Percentiles rank a stretch among this genome's conserved stretches.
Evolutionary conservation across 2,113 vertebrate species (phyloP).

Genomic region (Centropus bengalensis): DNA sequence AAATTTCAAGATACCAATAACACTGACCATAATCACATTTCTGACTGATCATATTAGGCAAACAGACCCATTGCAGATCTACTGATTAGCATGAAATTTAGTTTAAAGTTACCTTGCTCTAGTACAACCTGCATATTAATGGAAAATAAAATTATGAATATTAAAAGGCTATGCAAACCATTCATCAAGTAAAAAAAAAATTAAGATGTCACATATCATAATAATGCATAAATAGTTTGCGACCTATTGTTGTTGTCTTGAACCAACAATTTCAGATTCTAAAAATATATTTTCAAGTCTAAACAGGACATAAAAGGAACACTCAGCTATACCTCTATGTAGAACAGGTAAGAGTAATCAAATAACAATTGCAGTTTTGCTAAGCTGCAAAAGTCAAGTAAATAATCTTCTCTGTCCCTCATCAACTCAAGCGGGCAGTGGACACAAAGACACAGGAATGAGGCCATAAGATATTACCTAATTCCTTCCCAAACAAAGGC

Average conservation of each 20-base stretch:
- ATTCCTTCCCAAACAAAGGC: not conserved
- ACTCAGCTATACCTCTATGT: accelerated
- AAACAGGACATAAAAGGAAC: not conserved
- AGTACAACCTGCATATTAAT: not conserved
- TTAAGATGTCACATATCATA: not conserved
- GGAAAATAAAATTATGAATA: not conserved
- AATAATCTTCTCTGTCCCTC: not conserved
- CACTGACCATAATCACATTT: not conserved
- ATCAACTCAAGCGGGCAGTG: not conserved
- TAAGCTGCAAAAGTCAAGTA: not conserved
- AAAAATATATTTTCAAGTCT: not conserved
- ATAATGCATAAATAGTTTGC: not conserved
- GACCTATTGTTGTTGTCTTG: too few relatives aligned
- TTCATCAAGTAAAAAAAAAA: not conserved
- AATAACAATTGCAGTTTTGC: not conserved
- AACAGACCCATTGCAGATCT: not conserved
- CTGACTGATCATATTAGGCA: not conserved
- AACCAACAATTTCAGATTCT: not conserved
- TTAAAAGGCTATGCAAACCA: not conserved
- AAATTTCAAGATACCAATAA: not conserved
- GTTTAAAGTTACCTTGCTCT: not conserved
- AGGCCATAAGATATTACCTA: not conserved
- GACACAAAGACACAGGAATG: not conserved
- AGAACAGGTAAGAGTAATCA: not conserved
- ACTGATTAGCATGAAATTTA: not conserved